phyloP scores from a whole-genome alignment of 2,113 vertebrate genomes.

The Nicator chloris region DNA sequence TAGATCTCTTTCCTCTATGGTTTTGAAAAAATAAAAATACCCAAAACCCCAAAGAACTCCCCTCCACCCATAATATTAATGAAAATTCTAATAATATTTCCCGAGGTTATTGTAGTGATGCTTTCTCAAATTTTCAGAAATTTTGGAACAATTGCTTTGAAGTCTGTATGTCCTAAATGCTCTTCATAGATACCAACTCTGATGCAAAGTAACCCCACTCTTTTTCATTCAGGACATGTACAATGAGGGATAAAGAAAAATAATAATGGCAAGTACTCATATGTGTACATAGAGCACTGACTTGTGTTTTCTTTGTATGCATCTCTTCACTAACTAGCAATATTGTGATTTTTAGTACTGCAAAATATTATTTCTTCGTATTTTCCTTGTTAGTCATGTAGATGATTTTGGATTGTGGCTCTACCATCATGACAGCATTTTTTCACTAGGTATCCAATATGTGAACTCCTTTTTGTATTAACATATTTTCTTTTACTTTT shows the following conservation, averaged over 20 bases:
- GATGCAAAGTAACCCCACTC: neutral
- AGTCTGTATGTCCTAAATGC: neutral
- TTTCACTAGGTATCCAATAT: neutral
- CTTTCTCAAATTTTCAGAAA: neutral
- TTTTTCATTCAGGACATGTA: neutral
- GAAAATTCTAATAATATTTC: neutral
- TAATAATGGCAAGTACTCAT: neutral
- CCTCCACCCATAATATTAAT: neutral
- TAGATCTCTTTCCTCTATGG: neutral
- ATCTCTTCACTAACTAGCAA: neutral
- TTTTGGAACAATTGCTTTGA: neutral
- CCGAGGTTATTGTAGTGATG: neutral
- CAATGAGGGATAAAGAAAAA: neutral
- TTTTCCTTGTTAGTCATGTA: neutral
- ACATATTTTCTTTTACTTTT: neutral
- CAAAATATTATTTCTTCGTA: neutral
- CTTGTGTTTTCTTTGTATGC: neutral
- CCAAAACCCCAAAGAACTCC: neutral
- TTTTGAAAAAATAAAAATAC: neutral
- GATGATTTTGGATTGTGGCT: neutral
- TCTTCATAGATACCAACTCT: neutral
- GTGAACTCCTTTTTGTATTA: neutral
- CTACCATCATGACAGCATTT: neutral
- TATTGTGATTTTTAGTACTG: neutral
- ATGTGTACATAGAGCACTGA: accelerated